A percentile compares a stretch with the other conserved stretches of the same genome.
Conservation (phyloP, 2,888 invertebrate species). For the Drosophila affinis region DNA sequence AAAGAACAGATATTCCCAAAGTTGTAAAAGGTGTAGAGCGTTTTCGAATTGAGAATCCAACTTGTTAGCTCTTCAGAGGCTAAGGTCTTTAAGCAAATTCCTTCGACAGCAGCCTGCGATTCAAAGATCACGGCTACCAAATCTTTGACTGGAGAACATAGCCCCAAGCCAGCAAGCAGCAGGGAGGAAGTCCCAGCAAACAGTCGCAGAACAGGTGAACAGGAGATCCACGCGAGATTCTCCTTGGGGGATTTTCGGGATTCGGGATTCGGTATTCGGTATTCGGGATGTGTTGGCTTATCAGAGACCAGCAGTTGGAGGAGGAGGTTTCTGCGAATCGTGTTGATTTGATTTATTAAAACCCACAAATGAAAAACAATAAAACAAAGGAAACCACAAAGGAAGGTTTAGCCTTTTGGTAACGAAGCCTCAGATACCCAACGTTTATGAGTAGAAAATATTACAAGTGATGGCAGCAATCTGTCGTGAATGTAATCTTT, state of each 20-base stretch:
- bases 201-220: slow-evolving; percentile 34
- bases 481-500: no score
- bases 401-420: not conserved
- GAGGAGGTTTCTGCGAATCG: slow-evolving; percentile 74
- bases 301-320: slow-evolving; percentile 32
- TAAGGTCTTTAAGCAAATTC: not conserved
- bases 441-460: not conserved
- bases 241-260: slow-evolving; percentile 13
- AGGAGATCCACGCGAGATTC: slow-evolving; percentile 32
- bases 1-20: no score
- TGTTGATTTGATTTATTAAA: slow-evolving; percentile 80
- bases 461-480: no score
- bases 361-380: slow-evolving; percentile 36
- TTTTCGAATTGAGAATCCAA: no score
- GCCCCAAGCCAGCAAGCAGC: slow-evolving; percentile 3
- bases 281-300: slow-evolving; percentile 32
- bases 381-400: slow-evolving; percentile 9
- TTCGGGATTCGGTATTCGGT: not conserved
- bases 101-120: slow-evolving; percentile 1
- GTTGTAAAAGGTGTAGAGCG: no score
- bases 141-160: slow-evolving; percentile 6
- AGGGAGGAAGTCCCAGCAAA: slow-evolving; percentile 1
- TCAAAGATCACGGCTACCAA: slow-evolving; percentile 9
- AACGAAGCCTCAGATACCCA: not conserved
- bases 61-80: not conserved